Base-by-base conservation (phyloP, 2,888 invertebrate species). In the Cylloceria caligata region DNA sequence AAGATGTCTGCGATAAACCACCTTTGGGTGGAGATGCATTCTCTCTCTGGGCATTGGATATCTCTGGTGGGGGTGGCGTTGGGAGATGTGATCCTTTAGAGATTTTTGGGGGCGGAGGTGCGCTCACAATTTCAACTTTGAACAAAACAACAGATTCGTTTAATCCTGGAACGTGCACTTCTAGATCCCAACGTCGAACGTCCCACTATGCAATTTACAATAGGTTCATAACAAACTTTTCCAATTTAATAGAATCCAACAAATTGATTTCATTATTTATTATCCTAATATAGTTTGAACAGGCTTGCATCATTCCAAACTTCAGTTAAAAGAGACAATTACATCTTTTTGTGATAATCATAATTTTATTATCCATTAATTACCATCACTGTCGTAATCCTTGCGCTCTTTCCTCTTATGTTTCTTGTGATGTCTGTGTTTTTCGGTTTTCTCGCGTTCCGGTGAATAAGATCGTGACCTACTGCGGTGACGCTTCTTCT, bases 401-500 rank as follows among this genome's bases (percentile, higher is more conserved):
- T 91, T 91, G 81, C 92, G 91, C 77, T 92, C 92, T 87, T 91
- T 91, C 67, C 91, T 92, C 86, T 90, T 91, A 81, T 91, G 91
- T 81, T 92, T 93, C 81, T 92, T 93, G 86, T 91, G 93, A 88
- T 90, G 93, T 85, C 89, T 93, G 87, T 85, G 89, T 78, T 91
- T 92, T 13, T 92, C 92, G 2, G 85, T 80, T 77, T 90, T 92
- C 52, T 93, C 93, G 6, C 90, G 90, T 60, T 92, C 92, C 49
- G 89, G 88, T 6, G 92, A 91, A 79, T 90, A 88, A 3, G 95
- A 95, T 36, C 94, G 94, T 24, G 95, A 95, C 80, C 93, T 93
- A 86, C 94, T 94, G 62, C 95, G 94, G 91, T 96, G 96, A 90
- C 95, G 95, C 91, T 95, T 94, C 93, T 96, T 96, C 90, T 95